Evolutionary conservation across 2,113 vertebrate species (phyloP), one percentile per base, ranked within the genome.

Genomic region (Pelecanus crispus): DNA sequence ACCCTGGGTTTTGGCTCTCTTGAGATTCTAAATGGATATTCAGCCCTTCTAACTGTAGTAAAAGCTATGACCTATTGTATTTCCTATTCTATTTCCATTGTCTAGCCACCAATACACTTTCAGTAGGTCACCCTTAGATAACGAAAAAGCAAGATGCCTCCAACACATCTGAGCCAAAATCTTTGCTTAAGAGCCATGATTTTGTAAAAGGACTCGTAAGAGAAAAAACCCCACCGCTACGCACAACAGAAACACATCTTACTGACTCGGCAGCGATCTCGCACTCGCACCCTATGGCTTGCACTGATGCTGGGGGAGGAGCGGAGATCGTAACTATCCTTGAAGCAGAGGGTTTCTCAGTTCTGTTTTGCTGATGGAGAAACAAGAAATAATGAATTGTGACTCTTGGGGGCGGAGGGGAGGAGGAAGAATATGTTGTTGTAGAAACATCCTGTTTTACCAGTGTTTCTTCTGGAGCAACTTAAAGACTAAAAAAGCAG

Each of bases 271-370:
- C 50, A 66, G 62, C 62, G 29, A 11, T 3, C 21, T 44, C 75
- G 32, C 38, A 11, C 26, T 68, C 0, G 0, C 14, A 22, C 16
- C 31, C 25, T 29, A 44, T 1, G 47, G 19, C 24, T 7, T 34
- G 22, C 26, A 13, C n/a, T 40, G 38, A 9, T 26, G 36, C 10
- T 9, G 67, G 26, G 26, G 17, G 9, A 21, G 14, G 5, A 32
- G 44, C 2, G 6, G n/a, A 50, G 49, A 52, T 11, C 2, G 0
- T 25, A 36, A 9, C 19, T 47, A 7, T 15, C 59, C 65, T 62
- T 40, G 55, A 50, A 62, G 17, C 25, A 71, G 36, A 80, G 10
- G 2, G 9, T 72, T 31, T 77, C 50, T 56, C 38, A 15, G 11
- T 53, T 84, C 9, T 4, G 36, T 72, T 92, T 42, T 67, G 15